Evolutionary conservation across 2,797 vertebrate species (phyloP).

Genomic region (Notamacropus eugenii): DNA sequence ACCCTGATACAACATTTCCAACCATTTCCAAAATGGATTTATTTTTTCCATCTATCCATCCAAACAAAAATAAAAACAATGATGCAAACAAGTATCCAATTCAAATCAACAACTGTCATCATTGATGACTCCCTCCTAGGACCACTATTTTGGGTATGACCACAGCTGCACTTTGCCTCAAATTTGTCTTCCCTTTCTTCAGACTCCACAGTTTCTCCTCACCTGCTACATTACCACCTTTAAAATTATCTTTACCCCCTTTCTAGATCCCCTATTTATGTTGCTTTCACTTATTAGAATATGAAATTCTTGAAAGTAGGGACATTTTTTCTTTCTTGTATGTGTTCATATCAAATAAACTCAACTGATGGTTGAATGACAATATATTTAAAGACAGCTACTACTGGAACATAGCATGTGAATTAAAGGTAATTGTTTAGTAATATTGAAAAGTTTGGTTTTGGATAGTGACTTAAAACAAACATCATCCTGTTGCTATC

Average conservation of each 20-base stretch:
- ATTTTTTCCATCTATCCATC: background rate
- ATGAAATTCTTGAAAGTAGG: background rate
- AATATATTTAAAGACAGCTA: no score
- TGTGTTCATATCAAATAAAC: no score
- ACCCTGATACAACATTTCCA: background rate
- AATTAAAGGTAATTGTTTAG: no score
- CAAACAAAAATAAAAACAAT: background rate
- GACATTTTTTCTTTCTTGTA: no score
- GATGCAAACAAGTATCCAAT: background rate
- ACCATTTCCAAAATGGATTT: background rate
- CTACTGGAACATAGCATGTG: no score
- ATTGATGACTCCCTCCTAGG: background rate
- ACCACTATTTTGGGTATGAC: background rate
- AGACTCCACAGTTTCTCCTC: background rate
- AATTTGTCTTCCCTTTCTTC: background rate
- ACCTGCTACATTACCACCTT: background rate
- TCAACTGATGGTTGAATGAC: no score
- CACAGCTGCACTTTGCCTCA: background rate
- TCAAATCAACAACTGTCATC: background rate
- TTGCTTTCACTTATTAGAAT: background rate
- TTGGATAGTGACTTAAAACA: no score
- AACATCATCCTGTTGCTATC: no score
- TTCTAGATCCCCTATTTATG: background rate
- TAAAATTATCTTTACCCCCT: background rate
- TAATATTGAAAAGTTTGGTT: no score